Evolutionary conservation across 2,113 vertebrate genomes (phyloP), one percentile per base, ranked within the genome.

Genomic region (Colaptes auratus): DNA sequence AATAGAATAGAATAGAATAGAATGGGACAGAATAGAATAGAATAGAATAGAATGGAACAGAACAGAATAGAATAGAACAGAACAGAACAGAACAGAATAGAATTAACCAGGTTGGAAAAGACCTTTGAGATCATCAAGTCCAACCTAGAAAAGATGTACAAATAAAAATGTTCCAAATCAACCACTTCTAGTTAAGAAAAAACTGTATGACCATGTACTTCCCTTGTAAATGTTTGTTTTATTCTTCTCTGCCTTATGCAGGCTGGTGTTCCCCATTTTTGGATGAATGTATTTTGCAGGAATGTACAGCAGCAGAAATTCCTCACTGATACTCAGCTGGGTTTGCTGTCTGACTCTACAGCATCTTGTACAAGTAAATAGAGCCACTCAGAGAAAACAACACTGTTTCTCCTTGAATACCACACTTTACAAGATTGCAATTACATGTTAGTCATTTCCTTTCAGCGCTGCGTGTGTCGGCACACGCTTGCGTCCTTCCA

Each of bases 211-310:
- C 28, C 12, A 31, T 65, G 75, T 74, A 63, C 10, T 79, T 86
- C 44, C 59, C 56, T 36, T 91, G 83, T 91, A 91, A 93, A 95
- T 6, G 3, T 83, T 90, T 90, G 3, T 83, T 90, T 90, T 77
- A 71, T 72, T 77, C 35, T 31, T 63, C 30, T 93, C 82, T 89
- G 82, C 31, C 12, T 82, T 84, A 66, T 1, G 7, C 25, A 86
- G 66, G 31, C 12, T 80, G n/a, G 18, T 66, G 42, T 66, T 33
- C 35, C 73, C 6, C 8, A 15, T 31, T 89, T 80, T 64, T 44
- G 15, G 31, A 59, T 82, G 60, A 93, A 84, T 23, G 2, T 27
- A 48, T 65, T 86, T 91, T 90, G 80, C 63, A 92, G 48, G 72
- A 89, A 88, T 19, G 21, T 92, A 88, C 80, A 94, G 67, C 76